Evolutionary conservation across 2,797 vertebrate species (phyloP).

Genomic region (Clamator glandarius): DNA sequence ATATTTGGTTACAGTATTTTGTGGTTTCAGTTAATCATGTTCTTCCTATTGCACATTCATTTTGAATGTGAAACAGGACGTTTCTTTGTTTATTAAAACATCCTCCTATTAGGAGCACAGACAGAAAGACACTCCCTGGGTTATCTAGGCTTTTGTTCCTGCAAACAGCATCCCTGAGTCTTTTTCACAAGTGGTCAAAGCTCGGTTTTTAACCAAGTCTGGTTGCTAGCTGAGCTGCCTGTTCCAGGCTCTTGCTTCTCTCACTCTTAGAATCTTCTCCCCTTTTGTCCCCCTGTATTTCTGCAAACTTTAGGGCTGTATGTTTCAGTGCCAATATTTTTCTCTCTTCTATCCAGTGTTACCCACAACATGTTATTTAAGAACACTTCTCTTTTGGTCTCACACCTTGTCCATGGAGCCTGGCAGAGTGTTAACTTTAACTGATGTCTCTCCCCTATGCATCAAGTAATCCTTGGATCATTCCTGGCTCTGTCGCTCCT

Average conservation of each 20-base stretch:
- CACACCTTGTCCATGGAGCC: background rate
- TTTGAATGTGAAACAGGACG: background rate
- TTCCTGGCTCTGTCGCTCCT: background rate
- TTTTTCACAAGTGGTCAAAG: background rate
- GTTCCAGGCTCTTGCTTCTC: background rate
- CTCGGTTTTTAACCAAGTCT: background rate
- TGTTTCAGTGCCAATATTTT: background rate
- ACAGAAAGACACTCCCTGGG: background rate
- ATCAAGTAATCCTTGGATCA: background rate
- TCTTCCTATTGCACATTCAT: background rate
- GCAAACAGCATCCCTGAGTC: background rate
- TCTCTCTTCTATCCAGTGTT: background rate
- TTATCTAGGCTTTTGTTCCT: background rate
- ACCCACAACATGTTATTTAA: background rate
- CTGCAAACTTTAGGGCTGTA: background rate
- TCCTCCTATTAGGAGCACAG: background rate
- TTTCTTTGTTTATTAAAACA: constrained; percentile 9
- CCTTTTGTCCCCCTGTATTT: background rate
- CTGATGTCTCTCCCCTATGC: background rate
- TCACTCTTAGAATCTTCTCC: background rate
- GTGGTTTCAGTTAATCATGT: background rate
- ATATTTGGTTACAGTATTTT: background rate
- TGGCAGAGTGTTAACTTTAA: background rate
- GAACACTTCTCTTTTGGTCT: background rate
- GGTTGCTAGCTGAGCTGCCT: background rate